These are phyloP conservation scores for Lanius collurio DNA, from an alignment of 2,113 vertebrate genomes.

Conservation along the genomic window DNA sequence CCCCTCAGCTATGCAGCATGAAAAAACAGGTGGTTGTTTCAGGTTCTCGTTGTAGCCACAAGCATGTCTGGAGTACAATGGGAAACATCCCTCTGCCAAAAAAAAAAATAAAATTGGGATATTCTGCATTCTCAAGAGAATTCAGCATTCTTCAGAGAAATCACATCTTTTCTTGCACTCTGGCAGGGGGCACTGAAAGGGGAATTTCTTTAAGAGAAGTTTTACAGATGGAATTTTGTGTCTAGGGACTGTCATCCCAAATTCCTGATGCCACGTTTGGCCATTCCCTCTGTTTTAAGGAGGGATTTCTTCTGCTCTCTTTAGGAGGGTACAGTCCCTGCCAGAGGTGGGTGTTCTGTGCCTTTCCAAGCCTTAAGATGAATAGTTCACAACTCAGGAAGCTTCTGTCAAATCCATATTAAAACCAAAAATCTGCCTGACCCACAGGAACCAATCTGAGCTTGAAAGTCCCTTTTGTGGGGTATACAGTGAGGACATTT, in stretches of 20 bases:
- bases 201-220: not conserved
- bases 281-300: not conserved
- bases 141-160: not conserved
- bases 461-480: not conserved
- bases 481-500: not conserved
- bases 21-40: not conserved
- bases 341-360: not conserved
- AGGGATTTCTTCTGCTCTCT: not conserved
- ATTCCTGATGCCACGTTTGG: not conserved
- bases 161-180: not conserved
- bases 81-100: not conserved
- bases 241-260: not conserved
- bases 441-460: not conserved
- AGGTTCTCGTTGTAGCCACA: not conserved
- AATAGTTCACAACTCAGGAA: not conserved
- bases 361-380: not conserved
- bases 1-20: not conserved
- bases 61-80: accelerated
- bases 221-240: not conserved
- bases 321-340: not conserved
- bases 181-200: not conserved
- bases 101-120: not conserved
- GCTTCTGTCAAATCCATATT: not conserved
- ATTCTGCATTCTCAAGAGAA: not conserved
- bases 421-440: not conserved